Evolutionary conservation across 2,888 invertebrate genomes (phyloP).

Genomic region (Drosophila quasianomalipes): DNA sequence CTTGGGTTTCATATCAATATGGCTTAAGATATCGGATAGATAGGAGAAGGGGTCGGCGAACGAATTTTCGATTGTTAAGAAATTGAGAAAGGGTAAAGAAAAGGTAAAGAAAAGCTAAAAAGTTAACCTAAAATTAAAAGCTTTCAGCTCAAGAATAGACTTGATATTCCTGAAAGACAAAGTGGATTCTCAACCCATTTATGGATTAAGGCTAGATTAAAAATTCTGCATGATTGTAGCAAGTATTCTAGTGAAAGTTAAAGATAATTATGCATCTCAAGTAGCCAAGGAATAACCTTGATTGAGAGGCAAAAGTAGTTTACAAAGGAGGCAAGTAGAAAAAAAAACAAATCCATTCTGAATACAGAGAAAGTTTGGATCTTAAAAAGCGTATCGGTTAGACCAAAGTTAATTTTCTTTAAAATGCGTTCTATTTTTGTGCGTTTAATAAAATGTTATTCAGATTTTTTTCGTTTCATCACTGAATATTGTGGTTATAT

Average conservation of each 20-base stretch:
- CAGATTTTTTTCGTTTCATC: not conserved
- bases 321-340: not conserved
- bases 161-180: not conserved
- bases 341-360: not conserved
- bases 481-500: not conserved
- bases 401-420: not conserved
- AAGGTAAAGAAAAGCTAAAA: not conserved
- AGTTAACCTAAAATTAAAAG: not conserved
- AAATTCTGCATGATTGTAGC: not conserved
- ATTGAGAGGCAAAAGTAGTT: not conserved
- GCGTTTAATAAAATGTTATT: not conserved
- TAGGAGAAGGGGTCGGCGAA: not conserved
- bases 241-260: not conserved
- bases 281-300: not conserved
- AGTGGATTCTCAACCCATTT: not conserved
- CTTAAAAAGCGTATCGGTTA: not conserved
- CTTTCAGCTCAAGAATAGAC: not conserved
- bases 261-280: not conserved
- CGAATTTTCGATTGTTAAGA: not conserved
- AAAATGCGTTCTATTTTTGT: not conserved
- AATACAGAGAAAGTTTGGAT: not conserved
- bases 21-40: not conserved
- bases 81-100: not conserved
- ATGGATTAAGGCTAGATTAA: not conserved
- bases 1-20: conserved; percentile 15